These are phyloP conservation scores for Xiphorhynchus elegans DNA, from an alignment of 2,113 vertebrate genomes.

Conservation along the genomic window DNA sequence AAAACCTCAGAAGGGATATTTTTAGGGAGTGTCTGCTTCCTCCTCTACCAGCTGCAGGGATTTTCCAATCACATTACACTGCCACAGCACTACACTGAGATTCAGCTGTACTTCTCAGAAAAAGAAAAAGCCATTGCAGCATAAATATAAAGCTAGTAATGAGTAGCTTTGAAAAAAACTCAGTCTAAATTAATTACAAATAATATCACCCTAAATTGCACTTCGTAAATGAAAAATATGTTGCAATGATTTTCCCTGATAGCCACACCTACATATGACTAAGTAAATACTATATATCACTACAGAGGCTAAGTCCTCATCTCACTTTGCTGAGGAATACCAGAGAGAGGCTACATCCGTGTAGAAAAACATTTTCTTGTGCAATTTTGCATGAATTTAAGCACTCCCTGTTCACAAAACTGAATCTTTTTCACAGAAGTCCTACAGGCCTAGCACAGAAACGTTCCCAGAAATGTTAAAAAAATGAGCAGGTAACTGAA, in stretches of 20 bases:
- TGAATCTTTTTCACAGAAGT: neutral
- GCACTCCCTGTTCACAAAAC: neutral
- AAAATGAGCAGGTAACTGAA: neutral
- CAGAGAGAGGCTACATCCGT: neutral
- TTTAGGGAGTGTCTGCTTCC: slow-evolving; percentile 1
- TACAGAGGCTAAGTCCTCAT: neutral
- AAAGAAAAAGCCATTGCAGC: neutral
- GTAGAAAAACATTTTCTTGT: neutral
- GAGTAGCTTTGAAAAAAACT: neutral
- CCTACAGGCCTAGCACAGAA: neutral
- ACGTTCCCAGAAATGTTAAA: neutral
- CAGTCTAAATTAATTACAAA: neutral
- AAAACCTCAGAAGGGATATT: slow-evolving; percentile 36
- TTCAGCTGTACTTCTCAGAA: neutral
- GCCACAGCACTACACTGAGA: neutral
- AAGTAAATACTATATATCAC: slow-evolving; percentile 7
- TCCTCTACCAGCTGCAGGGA: slow-evolving; percentile 6
- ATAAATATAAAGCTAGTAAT: neutral
- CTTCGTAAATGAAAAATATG: neutral
- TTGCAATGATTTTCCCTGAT: neutral
- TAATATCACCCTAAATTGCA: neutral
- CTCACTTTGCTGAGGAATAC: neutral
- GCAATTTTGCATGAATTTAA: neutral
- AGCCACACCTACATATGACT: slow-evolving; percentile 1
- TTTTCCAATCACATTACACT: neutral